Conservation (phyloP, 2,113 vertebrate genomes). For the Oriolus oriolus region DNA sequence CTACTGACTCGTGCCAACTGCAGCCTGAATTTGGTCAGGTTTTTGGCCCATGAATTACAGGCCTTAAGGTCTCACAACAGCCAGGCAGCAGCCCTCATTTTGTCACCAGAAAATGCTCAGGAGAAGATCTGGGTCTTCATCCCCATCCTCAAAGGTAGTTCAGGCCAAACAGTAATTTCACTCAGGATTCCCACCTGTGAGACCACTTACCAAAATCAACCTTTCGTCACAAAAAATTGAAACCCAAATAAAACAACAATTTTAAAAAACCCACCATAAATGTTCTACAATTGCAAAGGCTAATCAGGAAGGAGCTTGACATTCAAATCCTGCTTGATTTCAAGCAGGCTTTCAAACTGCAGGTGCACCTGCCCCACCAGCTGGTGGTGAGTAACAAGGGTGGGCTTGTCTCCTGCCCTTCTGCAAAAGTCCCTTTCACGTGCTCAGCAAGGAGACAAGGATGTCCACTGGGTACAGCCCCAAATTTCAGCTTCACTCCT, state of each 20-base stretch:
- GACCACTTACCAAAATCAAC: neutral
- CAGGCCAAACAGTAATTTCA: neutral
- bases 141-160: neutral
- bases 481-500: neutral
- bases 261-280: rapidly evolving
- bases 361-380: neutral
- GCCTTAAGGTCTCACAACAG: neutral
- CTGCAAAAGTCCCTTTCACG: neutral
- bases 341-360: neutral
- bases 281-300: too few species aligned
- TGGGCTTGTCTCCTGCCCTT: neutral
- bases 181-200: neutral
- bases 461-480: neutral
- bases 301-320: neutral
- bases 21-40: neutral
- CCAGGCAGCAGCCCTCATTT: neutral
- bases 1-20: neutral
- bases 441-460: neutral
- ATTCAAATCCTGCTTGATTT: neutral
- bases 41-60: neutral
- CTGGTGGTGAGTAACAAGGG: neutral
- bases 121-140: neutral
- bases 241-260: neutral
- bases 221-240: neutral
- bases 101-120: neutral